Percentiles rank a stretch among this genome's conserved stretches.
phyloP scores from a whole-genome alignment of 2,113 vertebrate genomes.

The Carassius auratus region DNA sequence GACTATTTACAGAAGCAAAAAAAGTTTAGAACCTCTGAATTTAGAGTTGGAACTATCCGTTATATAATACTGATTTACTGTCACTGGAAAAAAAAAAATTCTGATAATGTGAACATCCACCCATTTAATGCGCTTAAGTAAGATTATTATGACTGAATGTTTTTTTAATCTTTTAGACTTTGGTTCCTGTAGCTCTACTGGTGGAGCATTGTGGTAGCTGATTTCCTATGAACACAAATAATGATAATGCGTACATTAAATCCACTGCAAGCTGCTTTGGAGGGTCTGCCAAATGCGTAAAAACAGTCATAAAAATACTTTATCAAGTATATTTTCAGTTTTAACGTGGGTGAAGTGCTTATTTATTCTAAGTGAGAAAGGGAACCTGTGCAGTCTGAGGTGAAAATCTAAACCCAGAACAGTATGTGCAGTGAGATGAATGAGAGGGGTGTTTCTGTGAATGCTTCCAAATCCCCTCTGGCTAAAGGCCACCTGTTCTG shows the following conservation, averaged over 20 bases:
- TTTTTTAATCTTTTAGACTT: not conserved
- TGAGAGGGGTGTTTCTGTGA: slow-evolving; percentile 33
- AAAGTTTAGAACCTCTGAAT: not conserved
- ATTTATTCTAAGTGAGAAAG: slow-evolving; percentile 17
- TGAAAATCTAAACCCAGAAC: slow-evolving; percentile 45
- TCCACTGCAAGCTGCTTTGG: not conserved
- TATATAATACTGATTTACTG: not conserved
- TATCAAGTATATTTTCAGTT: not conserved
- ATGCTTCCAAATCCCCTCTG: slow-evolving; percentile 44
- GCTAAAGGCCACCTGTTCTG: slow-evolving; percentile 50
- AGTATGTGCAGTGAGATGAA: slow-evolving; percentile 41
- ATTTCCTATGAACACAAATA: not conserved
- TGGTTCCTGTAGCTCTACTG: not conserved
- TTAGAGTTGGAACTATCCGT: not conserved
- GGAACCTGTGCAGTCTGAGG: slow-evolving; percentile 25
- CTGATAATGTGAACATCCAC: not conserved
- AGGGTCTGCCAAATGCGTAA: not conserved
- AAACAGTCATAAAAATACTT: not conserved
- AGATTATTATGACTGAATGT: not conserved
- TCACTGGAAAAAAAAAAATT: not conserved
- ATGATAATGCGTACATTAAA: not conserved
- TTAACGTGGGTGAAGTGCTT: not conserved
- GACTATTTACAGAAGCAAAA: not conserved
- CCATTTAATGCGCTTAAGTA: not conserved
- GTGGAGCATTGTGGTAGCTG: not conserved